Evolutionary conservation across 2,888 invertebrate species (phyloP).

Genomic region (Pyralis farinalis): DNA sequence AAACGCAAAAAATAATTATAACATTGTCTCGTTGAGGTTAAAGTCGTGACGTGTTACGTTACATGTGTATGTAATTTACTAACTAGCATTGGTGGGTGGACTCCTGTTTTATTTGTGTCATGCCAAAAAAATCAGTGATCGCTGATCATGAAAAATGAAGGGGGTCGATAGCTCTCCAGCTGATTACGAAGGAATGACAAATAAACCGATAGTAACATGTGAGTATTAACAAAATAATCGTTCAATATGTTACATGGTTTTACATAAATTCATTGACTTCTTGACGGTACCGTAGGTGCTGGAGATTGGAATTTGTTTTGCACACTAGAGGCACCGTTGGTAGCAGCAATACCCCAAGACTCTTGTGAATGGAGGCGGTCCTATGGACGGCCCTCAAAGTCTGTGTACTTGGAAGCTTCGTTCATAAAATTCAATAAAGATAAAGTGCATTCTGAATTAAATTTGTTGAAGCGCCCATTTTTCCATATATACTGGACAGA

Average conservation of each 20-base stretch:
- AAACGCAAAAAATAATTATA: background rate
- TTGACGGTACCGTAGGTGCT: slow-evolving; percentile 79
- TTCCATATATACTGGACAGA: slow-evolving; percentile 98
- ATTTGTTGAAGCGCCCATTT: slow-evolving; percentile 92
- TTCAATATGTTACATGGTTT: background rate
- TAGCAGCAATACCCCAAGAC: slow-evolving; percentile 91
- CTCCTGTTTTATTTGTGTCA: slow-evolving; percentile 62
- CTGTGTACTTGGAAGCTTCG: slow-evolving; percentile 90
- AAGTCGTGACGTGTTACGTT: slow-evolving; percentile 8
- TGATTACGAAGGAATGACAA: slow-evolving; percentile 82
- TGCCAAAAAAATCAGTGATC: slow-evolving; percentile 55
- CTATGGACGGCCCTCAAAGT: slow-evolving; percentile 91
- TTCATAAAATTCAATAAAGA: slow-evolving; percentile 90
- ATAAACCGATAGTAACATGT: slow-evolving; percentile 89
- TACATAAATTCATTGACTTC: background rate
- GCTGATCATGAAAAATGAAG: slow-evolving; percentile 82
- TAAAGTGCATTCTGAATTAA: slow-evolving; percentile 87
- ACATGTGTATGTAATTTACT: slow-evolving; percentile 4
- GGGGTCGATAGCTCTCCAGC: slow-evolving; percentile 73
- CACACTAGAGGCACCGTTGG: slow-evolving; percentile 88
- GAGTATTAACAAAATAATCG: slow-evolving; percentile 47
- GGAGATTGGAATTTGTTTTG: slow-evolving; percentile 93
- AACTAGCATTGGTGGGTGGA: slow-evolving; percentile 65
- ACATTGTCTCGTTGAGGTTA: background rate
- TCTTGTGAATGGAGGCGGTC: slow-evolving; percentile 95